Base-by-base conservation (phyloP, 2,888 invertebrate genomes). In the Glyphotaelius pellucidus region DNA sequence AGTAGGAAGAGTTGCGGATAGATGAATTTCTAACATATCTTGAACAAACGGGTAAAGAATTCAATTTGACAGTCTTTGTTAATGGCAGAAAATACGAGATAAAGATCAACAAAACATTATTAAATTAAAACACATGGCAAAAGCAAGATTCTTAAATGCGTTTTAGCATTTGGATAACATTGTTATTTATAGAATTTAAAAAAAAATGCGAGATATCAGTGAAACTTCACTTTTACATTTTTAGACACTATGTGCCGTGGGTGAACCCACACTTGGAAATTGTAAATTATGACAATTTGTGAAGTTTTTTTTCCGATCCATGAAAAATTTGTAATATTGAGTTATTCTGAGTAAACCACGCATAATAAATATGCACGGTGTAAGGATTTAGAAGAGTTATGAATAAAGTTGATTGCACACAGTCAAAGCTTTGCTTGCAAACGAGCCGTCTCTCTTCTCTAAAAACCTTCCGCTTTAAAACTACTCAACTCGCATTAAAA, bases 401-500 rank as follows among this genome's bases (percentile, higher is more conserved):
- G 35, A 25, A 83, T 35, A 83, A 87, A 2, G 35, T 35, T 31
- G 42, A 87, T 87, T 52, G 42, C 86, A 42, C 86, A 52, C 86
- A 42, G 19, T 87, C 52, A 87, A 87, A 42, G 52, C 86, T 31
- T 87, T 31, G 47, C 86, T 30, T 52, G 42, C 47, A 87, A 30
- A 42, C 47, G 12, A 35, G n/a, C 30, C 15, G 12, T 87, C 35
- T n/a, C n/a, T n/a, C 85, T 31, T 25, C 52, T 67, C 38, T 38
- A 86, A 30, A 42, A 19, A 47, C 31, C 31, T 31, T 30, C 19
- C 88, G 52, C 32, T 83, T 83, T 52, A 89, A 85, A 80, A 83
- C 52, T 84, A 84, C n/a, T 84, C 91, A 86, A 88, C 84, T 86
- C 30, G 31, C 14, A 89, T 93, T 90, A 80, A 90, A 91, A 81